A percentile compares a stretch with the other conserved stretches of the same genome.
These are phyloP conservation scores for Acrocephalus arundinaceus DNA, from an alignment of 2,113 vertebrate species.

Conservation along the genomic window DNA sequence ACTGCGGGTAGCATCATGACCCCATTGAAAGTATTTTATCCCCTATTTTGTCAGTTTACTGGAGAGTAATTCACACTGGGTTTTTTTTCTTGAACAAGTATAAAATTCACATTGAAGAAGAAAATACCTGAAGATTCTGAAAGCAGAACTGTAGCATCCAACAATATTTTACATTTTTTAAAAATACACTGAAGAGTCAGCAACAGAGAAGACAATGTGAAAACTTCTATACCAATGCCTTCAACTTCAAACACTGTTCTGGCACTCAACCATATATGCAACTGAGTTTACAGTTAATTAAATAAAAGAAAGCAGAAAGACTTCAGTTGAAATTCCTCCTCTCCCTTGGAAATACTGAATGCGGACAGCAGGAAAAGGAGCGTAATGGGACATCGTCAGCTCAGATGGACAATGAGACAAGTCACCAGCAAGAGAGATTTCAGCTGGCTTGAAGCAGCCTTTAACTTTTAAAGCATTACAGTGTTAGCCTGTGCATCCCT, in stretches of 20 bases:
- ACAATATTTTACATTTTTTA: not conserved
- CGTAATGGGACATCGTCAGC: not conserved
- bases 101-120: not conserved
- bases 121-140: not conserved
- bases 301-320: not conserved
- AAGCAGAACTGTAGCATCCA: not conserved
- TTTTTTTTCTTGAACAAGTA: not conserved
- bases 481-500: not conserved
- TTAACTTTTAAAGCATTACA: conserved; percentile 7
- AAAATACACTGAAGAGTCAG: not conserved
- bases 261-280: not conserved
- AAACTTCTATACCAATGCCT: not conserved
- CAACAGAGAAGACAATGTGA: not conserved
- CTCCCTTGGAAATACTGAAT: not conserved
- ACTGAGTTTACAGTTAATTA: not conserved
- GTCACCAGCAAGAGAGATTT: not conserved
- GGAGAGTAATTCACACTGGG: not conserved
- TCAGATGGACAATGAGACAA: not conserved
- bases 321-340: not conserved
- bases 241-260: not conserved
- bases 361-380: not conserved
- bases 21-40: not conserved
- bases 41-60: not conserved
- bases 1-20: not conserved
- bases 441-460: not conserved